Evolutionary conservation across 1,140 invertebrate genomes (phyloP), one percentile per base, ranked within the genome.

Genomic region (Meloidogyne hapla): DNA sequence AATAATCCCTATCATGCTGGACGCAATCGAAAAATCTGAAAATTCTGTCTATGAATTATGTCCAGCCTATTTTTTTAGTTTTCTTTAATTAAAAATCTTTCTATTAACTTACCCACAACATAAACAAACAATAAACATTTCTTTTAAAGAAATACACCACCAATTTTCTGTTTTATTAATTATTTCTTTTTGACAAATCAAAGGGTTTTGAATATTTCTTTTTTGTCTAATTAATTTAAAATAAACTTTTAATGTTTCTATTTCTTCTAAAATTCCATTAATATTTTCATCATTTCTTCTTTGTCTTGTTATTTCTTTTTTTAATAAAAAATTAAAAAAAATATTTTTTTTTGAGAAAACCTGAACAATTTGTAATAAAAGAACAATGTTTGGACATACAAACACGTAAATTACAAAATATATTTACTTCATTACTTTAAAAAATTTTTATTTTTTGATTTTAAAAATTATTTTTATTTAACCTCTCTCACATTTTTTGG

Each of bases 391-490:
- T 64, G 63, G 66, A 76, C 81, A 81, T 81, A 45, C 80, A 81
- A 42, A 81, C 64, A 25, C 80, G 76, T 21, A 81, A 72, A 80
- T 81, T 81, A 65, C 80, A 81, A 72, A 83, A 81, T 33, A 81
- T 81, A 64, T 81, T 81, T 56, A 81, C 80, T 83, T 81, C 80
- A 66, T 81, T 83, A 38, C 81, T 81, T 48, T 8, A 80, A 69
- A 56, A 15, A 48, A 62, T 21, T 45, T 28, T 15, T 18, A 12
- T 13, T 12, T n/a, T 45, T 28, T 9, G n/a, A n/a, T n/a, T n/a
- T n/a, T n/a, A n/a, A n/a, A n/a, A n/a, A n/a, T n/a, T n/a, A n/a
- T n/a, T n/a, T n/a, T n/a, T n/a, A n/a, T n/a, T n/a, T n/a, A n/a
- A n/a, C n/a, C n/a, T n/a, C n/a, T n/a, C n/a, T n/a, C n/a, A n/a